Evolutionary conservation across 1,140 invertebrate species (phyloP).

Genomic region (Dreissena polymorpha): DNA sequence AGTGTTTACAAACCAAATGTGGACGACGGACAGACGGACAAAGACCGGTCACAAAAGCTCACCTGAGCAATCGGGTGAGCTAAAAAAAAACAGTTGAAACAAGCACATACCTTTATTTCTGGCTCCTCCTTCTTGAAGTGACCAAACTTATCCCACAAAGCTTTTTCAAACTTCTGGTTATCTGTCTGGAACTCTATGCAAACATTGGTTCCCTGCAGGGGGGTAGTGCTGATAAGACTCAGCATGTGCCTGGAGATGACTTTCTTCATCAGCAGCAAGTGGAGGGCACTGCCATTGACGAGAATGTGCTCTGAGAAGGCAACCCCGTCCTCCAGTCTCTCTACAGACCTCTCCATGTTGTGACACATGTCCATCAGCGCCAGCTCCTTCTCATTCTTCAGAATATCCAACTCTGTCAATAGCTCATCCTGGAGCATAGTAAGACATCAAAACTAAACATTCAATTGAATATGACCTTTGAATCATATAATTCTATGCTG

Average conservation of each 20-base stretch:
- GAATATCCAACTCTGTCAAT: slow-evolving; percentile 87
- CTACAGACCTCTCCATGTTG: slow-evolving; percentile 88
- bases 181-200: slow-evolving; percentile 91
- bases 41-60: too few relatives aligned
- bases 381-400: slow-evolving; percentile 91
- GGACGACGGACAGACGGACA: too few relatives aligned
- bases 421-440: slow-evolving; percentile 82
- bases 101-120: slow-evolving; percentile 36
- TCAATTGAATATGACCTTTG: not conserved
- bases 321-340: slow-evolving; percentile 91
- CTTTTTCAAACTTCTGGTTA: slow-evolving; percentile 87
- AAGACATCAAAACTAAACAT: not conserved
- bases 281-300: slow-evolving; percentile 89
- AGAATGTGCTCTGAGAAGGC: slow-evolving; percentile 90
- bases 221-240: slow-evolving; percentile 89
- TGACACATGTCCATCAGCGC: slow-evolving; percentile 93
- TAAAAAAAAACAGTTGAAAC: not conserved
- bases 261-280: slow-evolving; percentile 90
- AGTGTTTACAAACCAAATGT: too few relatives aligned
- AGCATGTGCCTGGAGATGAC: slow-evolving; percentile 88
- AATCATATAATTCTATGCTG: not conserved
- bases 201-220: slow-evolving; percentile 88
- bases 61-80: too few relatives aligned
- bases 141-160: slow-evolving; percentile 81
- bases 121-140: slow-evolving; percentile 70